Base-by-base conservation (phyloP, 2,797 vertebrate genomes). In the Meda fulgida region DNA sequence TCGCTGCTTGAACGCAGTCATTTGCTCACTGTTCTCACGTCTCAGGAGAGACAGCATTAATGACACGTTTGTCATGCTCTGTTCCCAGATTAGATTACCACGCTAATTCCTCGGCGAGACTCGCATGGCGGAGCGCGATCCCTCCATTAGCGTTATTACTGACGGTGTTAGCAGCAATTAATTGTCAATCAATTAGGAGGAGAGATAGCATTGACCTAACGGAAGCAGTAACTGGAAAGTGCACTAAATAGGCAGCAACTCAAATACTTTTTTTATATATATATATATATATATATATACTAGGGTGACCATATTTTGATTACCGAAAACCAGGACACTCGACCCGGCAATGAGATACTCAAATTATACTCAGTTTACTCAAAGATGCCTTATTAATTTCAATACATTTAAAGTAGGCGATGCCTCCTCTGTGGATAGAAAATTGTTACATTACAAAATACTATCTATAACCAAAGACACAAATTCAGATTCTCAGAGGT, bases 11-110 rank as follows among this genome's bases (percentile, higher is more conserved):
- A 79, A 51, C 29, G 21, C 31, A 51, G 63, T 86, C 83, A 65
- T 51, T 81, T 70, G 70, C 66, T 81, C 71, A 38, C 81, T 79
- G 77, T 72, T 55, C 51, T 14, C 29, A 31, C 72, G 19, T 84
- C 88, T 82, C 83, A 7, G 40, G 83, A 87, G 86, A 83, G 70
- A 63, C 73, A 34, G 72, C 77, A 71, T 81, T 89, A 89, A 89
- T 89, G 88, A 87, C 87, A 80, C 78, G 72, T 88, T 90, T 88
- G 83, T 87, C 70, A 65, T n/a, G 71, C 72, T 85, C 80, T 60
- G 9, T 72, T 87, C 87, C 85, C 84, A 89, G 84, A 89, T 91
- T 88, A 89, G 88, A 91, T 88, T 88, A 84, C 31, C 53, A 48
- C 71, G 65, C 72, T 89, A 89, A 89, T 88, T 89, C 86, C 71